Evolutionary conservation across 1,140 invertebrate genomes (phyloP).

Genomic region (Episyrphus balteatus): DNA sequence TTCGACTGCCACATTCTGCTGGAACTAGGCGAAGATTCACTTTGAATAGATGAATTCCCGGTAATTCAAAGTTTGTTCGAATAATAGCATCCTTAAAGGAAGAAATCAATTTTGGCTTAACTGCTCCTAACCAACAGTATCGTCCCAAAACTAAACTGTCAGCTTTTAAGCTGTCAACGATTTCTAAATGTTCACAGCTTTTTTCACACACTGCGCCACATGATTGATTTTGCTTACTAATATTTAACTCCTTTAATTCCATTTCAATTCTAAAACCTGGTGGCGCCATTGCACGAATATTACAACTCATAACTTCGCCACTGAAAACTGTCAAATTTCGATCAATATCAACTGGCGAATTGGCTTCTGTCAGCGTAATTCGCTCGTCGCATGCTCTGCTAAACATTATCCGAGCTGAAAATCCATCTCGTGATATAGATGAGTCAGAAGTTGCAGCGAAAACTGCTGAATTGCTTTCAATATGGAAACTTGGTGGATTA

Average conservation of each 20-base stretch:
- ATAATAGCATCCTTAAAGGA: conserved; percentile 46
- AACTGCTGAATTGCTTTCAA: conserved; percentile 44
- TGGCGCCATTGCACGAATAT: conserved; percentile 36
- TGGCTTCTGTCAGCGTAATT: conserved; percentile 13
- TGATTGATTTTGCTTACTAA: conserved; percentile 34
- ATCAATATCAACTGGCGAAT: conserved; percentile 12
- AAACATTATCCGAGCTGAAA: conserved; percentile 47
- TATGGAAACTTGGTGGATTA: conserved; percentile 43
- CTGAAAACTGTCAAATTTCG: conserved; percentile 21
- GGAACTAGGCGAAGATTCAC: conserved; percentile 39
- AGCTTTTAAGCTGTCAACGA: conserved; percentile 50
- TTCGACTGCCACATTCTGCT: conserved; percentile 34
- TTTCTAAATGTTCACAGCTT: conserved; percentile 59
- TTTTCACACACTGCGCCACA: conserved; percentile 34
- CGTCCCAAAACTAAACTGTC: conserved; percentile 45
- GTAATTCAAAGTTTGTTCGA: conserved; percentile 47
- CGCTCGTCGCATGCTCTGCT: conserved; percentile 45
- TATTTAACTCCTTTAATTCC: conserved; percentile 42
- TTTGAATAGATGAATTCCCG: conserved; percentile 43
- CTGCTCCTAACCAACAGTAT: conserved; percentile 44
- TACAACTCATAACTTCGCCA: conserved; percentile 38
- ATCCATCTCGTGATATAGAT: conserved; percentile 38
- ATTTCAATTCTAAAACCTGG: conserved; percentile 40
- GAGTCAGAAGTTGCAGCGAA: conserved; percentile 44
- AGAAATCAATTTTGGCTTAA: conserved; percentile 38